phyloP scores from a whole-genome alignment of 2,888 invertebrate species.

The Meta bourneti region DNA sequence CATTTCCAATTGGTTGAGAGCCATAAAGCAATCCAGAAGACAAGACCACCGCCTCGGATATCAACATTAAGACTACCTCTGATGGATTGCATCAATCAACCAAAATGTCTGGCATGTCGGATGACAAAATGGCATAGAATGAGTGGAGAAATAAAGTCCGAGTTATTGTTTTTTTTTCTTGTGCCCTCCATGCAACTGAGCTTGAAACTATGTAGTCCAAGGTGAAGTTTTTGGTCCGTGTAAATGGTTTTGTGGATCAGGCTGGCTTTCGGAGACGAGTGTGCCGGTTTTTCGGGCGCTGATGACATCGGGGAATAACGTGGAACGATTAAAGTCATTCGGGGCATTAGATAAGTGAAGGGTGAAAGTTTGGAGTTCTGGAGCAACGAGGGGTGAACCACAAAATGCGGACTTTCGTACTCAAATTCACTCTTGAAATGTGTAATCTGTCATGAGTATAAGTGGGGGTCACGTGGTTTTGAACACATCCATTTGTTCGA shows the following conservation, averaged over 20 bases:
- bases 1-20: no score
- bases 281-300: conserved; percentile 15
- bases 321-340: conserved; percentile 7
- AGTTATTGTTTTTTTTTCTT: not conserved
- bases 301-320: conserved; percentile 35
- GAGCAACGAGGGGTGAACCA: not conserved
- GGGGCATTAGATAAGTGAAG: conserved; percentile 2
- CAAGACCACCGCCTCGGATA: no score
- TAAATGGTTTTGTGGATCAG: conserved; percentile 55
- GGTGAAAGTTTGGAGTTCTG: conserved; percentile 26
- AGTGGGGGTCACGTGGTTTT: no score
- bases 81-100: not conserved
- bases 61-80: no score
- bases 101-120: not conserved
- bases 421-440: no score
- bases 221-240: conserved; percentile 54
- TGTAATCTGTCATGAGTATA: no score
- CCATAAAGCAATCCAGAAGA: no score
- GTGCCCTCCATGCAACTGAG: conserved; percentile 11
- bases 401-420: not conserved
- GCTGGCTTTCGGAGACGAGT: conserved; percentile 6
- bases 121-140: not conserved
- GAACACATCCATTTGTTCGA: no score
- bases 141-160: not conserved
- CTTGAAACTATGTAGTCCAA: conserved; percentile 60